Base-by-base conservation (phyloP, 2,888 invertebrate genomes). In the Uloborus plumipes region DNA sequence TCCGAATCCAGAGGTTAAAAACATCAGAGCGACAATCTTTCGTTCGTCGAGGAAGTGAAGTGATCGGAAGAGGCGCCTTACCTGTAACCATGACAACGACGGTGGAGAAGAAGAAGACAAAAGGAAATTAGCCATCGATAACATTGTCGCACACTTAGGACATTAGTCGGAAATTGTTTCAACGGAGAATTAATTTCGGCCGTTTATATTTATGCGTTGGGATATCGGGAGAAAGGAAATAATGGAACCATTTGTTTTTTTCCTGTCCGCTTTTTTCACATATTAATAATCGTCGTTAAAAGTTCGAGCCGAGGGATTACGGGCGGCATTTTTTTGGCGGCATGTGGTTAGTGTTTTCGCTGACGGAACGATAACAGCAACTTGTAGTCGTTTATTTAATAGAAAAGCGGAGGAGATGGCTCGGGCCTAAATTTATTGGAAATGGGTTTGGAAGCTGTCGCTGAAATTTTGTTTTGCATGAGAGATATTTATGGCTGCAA, bases 41-140 rank as follows among this genome's bases (percentile, higher is more conserved):
- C 67, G 55, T 73, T 39, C 65, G 51, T 39, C 55, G 22, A 18
- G 26, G 26, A 26, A 26, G 26, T 26, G 31, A 62, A 70, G 26
- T 26, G 26, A 26, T 26, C 26, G 26, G 58, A 65, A 58, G 74
- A 73, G 66, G 16, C 31, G 61, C 50, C 65, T 66, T 70, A 49
- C 62, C 16, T 49, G 79, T 79, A 55, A 22, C 79, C 71, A 79
- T 51, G 79, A 59, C 51, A 53, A 79, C 79, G 61, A 16, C 53
- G 69, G 61, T 62, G 69, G n/a, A 15, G 65, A 50, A 58, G 69
- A 51, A 26, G 26, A 26, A 53, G 73, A 72, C 78, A 67, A 26
- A 73, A 73, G 72, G 79, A 79, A 79, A 79, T 79, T 79, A 79
- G 79, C 79, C 79, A 62, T 79, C 73, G 79, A 79, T 73, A 72